Base-by-base conservation (phyloP, 2,113 vertebrate genomes). In the Archilochus colubris region DNA sequence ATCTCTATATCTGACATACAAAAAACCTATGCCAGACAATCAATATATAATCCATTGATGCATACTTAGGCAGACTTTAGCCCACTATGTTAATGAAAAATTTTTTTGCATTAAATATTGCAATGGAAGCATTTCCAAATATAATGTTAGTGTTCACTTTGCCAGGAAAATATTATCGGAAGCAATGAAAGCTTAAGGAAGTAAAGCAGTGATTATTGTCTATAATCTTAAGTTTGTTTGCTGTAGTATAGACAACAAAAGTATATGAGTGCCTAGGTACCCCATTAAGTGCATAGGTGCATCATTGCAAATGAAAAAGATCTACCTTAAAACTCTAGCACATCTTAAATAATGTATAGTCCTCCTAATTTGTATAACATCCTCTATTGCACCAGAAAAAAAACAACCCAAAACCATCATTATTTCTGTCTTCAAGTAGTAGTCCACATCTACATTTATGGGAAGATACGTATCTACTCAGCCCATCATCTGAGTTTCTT, bases 101-200 rank as follows among this genome's bases (percentile, higher is more conserved):
- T 63, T 95, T 63, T 82, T 79, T 92, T 50, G 9, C 50, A 57
- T 48, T 82, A 85, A 59, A 46, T 70, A 31, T 53, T 21, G 77
- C 33, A 16, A 21, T 64, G 13, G 57, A 85, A 83, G 55, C 43
- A 36, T 83, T 95, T 84, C 30, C 48, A 91, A 66, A 58, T 51
- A 38, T 51, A 53, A 70, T 50, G 28, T 21, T 59, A 82, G 57
- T 63, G 25, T 82, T 89, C 44, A 63, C 24, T 84, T 95, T 51
- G 48, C 75, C 55, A 88, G 62, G 10, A 66, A 63, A 40, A 57
- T 72, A 77, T 7, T 22, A 58, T 72, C 40, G 50, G 90, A 92
- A 59, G 7, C 27, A 70, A 13, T 84, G 40, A 77, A 67, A 86
- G 7, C 70, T 83, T 91, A 28, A 95, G 48, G 43, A 74, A 58